phyloP scores from a whole-genome alignment of 1,140 invertebrate species.

The Cydia amplana region DNA sequence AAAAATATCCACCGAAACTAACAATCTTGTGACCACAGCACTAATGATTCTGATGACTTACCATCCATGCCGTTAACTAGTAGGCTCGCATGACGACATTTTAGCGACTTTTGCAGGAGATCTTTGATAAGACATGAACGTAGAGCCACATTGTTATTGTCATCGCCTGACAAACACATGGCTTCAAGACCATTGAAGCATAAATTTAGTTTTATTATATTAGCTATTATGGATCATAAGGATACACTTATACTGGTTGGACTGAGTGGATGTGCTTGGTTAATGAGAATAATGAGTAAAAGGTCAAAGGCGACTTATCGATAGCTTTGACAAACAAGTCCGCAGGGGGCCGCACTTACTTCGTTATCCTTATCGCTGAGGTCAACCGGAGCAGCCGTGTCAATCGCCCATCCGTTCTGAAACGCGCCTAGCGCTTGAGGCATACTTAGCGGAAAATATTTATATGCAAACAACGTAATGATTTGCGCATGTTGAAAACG shows the following conservation, averaged over 20 bases:
- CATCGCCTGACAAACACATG: background rate
- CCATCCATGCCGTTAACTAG: background rate
- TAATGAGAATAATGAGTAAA: constrained; percentile 31
- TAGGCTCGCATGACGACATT: constrained; percentile 24
- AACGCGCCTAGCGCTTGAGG: constrained; percentile 54
- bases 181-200: background rate
- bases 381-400: constrained; percentile 69
- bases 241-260: background rate
- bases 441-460: constrained; percentile 43
- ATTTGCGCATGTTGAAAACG: constrained; percentile 14
- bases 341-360: constrained; percentile 74
- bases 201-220: background rate
- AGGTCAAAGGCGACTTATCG: constrained; percentile 60
- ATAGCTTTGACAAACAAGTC: constrained; percentile 67
- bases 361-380: constrained; percentile 65
- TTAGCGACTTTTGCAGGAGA: constrained; percentile 19
- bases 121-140: background rate
- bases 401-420: constrained; percentile 73
- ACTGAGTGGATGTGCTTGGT: background rate
- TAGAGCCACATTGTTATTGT: background rate
- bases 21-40: constrained; percentile 20
- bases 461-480: constrained; percentile 7
- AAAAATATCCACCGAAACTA: background rate
- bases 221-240: background rate
- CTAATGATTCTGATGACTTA: constrained; percentile 13